Evolutionary conservation across 2,888 invertebrate species (phyloP), one percentile per base, ranked within the genome.

Genomic region (Mystacides longicornis): DNA sequence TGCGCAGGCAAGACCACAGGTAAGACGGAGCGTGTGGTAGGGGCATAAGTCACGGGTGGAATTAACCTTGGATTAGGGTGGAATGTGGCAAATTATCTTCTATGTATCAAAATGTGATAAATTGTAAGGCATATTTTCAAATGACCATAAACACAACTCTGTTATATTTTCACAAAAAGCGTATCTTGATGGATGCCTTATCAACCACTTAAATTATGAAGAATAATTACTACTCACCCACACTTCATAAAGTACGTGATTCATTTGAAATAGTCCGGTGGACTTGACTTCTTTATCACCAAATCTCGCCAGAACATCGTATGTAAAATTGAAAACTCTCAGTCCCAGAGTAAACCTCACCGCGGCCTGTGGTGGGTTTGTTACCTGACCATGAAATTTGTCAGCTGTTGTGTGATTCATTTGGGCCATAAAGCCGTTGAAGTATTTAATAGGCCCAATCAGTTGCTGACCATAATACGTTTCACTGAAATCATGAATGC

Each of bases 401-500:
- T 14, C 11, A 7, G 16, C 45, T 20, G 2, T 11, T 4, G 49
- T 19, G 21, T 31, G 45, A 3, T 50, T 23, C 11, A 45, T 7
- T 14, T 49, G 49, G 14, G 27, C 9, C 11, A 54, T 21, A 22
- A 50, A 54, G 4, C 54, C 54, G 7, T 51, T 51, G 50, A 46
- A 50, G 18, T 45, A 54, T 7, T 31, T 43, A 1, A 54, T 3
- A 11, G 9, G 18, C 14, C 54, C 54, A 1, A 16, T 7, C 3
- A 54, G 21, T 20, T 18, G 5, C 3, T 46, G 21, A 2, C 50
- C 54, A 42, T 50, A 54, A 18, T 31, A 43, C 1, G 18, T 45
- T 20, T 54, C 31, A 14, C 54, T 54, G 11, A n/a, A 50, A 50
- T 33, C 31, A n/a, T n/a, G n/a, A n/a, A n/a, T n/a, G n/a, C n/a